Percentiles rank a stretch among this genome's conserved stretches.
phyloP scores from a whole-genome alignment of 2,888 invertebrate genomes.

The Fabriciana adippe region DNA sequence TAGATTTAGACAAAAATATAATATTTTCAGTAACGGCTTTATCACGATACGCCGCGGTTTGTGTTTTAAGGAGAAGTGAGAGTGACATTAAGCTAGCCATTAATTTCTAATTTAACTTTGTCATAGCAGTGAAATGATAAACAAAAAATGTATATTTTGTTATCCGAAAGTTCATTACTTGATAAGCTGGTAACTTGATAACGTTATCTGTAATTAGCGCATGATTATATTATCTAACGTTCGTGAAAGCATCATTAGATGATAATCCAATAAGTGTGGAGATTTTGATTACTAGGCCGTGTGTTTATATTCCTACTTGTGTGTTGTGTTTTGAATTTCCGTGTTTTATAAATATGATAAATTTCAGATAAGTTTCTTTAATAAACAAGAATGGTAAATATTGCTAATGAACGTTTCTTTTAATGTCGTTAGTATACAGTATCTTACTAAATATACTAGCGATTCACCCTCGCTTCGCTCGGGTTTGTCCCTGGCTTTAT shows the following conservation, averaged over 20 bases:
- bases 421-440: too few species aligned
- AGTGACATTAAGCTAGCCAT: neutral
- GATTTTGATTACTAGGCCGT: neutral
- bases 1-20: neutral
- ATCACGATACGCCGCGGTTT: neutral
- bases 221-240: conserved; percentile 17
- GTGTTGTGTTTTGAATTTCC: too few species aligned
- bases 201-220: conserved; percentile 12
- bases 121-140: neutral
- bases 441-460: too few species aligned
- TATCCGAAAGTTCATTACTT: conserved; percentile 11
- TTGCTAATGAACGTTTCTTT: too few species aligned
- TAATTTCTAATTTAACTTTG: neutral
- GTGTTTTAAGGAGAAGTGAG: neutral
- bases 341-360: too few species aligned
- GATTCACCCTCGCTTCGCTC: too few species aligned
- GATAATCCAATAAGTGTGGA: conserved; percentile 4
- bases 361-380: too few species aligned
- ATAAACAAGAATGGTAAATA: too few species aligned
- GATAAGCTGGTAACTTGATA: conserved; percentile 15
- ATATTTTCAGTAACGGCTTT: too few species aligned
- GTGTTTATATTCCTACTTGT: neutral
- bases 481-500: too few species aligned
- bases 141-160: neutral
- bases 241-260: conserved; percentile 10